These are phyloP conservation scores for Plebejus melissa DNA, from an alignment of 2,888 invertebrate species.

Conservation along the genomic window DNA sequence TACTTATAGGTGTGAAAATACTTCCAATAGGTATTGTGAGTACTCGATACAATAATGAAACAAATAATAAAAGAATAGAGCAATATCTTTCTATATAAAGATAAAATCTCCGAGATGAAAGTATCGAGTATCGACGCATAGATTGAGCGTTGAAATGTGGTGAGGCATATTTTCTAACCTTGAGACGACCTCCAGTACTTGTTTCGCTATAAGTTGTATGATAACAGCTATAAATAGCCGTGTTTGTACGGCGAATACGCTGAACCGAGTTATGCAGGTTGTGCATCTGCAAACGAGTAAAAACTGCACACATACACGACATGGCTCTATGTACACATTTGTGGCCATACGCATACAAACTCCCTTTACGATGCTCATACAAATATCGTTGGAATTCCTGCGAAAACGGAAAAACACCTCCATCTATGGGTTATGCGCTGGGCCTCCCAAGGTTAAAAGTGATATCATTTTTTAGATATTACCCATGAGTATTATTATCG, in stretches of 20 bases:
- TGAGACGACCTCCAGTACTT: conserved; percentile 21
- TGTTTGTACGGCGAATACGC: conserved; percentile 21
- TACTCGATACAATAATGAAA: background rate
- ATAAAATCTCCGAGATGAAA: background rate
- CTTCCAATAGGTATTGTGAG: background rate
- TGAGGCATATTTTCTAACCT: conserved; percentile 13
- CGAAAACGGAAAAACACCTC: background rate
- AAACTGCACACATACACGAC: background rate
- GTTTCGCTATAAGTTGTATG: conserved; percentile 15
- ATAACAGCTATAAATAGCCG: conserved; percentile 23
- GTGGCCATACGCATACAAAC: background rate
- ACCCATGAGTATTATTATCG: background rate
- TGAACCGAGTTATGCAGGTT: conserved; percentile 22
- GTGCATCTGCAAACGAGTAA: conserved; percentile 1
- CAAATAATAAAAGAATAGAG: background rate
- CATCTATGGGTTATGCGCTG: background rate
- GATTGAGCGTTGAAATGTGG: conserved; percentile 10
- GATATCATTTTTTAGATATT: background rate
- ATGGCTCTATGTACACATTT: background rate
- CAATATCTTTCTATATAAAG: background rate
- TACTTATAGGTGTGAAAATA: background rate
- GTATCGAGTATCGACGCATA: background rate
- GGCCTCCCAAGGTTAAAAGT: background rate
- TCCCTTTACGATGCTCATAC: background rate
- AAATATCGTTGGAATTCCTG: background rate